Evolutionary conservation across 1,140 invertebrate species (phyloP), one percentile per base, ranked within the genome.

Genomic region (Ditylenchus dipsaci): DNA sequence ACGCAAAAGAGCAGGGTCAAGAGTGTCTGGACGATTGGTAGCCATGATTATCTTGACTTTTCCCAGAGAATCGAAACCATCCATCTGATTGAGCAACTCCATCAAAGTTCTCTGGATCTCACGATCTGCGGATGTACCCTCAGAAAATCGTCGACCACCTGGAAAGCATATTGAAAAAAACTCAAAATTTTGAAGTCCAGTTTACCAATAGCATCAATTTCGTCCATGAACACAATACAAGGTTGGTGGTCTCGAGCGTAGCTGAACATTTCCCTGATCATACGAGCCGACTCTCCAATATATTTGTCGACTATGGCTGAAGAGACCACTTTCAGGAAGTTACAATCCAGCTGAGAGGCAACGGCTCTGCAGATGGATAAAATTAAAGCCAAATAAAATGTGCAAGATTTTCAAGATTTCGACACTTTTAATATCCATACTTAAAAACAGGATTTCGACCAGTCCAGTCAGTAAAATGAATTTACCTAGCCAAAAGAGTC

Each of bases 161-260:
- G 78, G 23, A 42, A 61, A 30, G n/a, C 3, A 61, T 13, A 61
- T 8, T 21, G 3, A 7, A 7, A 53, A 53, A 53, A 21, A 26
- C 49, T 21, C 15, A 53, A 53, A 53, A 53, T 7, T 17, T 53
- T 5, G 3, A 53, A 53, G 3, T 83, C n/a, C 15, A 53, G 15
- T 5, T 21, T 53, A 89, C 91, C 94, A 84, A 99, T 99, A 73
- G 96, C 96, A 88, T 99, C 96, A 84, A 99, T 99, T 88, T 99
- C 96, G 86, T 99, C 96, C 96, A 99, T 99, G 84, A 99, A 99
- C 80, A 99, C 97, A 77, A 99, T 98, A 84, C 96, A 99, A 29
- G 96, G 96, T 82, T 98, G 93, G 86, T 99, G 95, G 84, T 98
- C 96, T 64, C 94, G 88, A 3, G 96, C 96, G 86, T 97, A 99